These are phyloP conservation scores for Etheostoma spectabile DNA, from an alignment of 2,113 vertebrate species.

Conservation along the genomic window DNA sequence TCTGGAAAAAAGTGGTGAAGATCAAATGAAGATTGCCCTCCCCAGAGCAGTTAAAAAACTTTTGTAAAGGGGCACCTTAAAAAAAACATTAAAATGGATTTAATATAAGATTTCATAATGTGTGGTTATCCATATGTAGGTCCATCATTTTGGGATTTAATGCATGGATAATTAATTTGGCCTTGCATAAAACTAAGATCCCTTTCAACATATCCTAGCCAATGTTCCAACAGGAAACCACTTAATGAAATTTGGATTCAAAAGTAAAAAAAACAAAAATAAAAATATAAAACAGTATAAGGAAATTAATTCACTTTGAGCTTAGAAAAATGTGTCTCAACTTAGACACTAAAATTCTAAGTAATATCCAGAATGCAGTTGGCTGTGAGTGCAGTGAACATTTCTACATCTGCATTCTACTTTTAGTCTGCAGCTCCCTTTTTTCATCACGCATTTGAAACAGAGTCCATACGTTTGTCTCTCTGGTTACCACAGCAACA, in stretches of 20 bases:
- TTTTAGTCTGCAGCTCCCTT: neutral
- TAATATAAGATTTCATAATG: neutral
- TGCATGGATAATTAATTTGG: neutral
- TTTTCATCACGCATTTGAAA: neutral
- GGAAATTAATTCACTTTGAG: neutral
- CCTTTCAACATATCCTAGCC: neutral
- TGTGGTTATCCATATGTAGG: neutral
- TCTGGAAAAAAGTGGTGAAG: neutral
- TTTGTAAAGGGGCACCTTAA: too few relatives aligned
- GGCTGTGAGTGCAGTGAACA: too few relatives aligned
- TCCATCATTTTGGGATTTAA: neutral
- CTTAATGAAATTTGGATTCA: too few relatives aligned
- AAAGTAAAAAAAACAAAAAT: too few relatives aligned
- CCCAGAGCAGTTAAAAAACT: too few relatives aligned
- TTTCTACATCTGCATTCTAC: neutral
- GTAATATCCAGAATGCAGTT: neutral
- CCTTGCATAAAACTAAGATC: neutral
- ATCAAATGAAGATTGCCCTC: too few relatives aligned
- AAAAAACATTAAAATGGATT: neutral
- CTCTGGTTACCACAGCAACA: conserved; percentile 35
- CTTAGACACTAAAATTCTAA: too few relatives aligned
- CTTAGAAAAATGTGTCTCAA: too few relatives aligned
- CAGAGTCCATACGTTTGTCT: neutral
- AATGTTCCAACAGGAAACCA: neutral
- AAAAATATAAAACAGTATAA: too few relatives aligned